Conservation (phyloP, 1,140 invertebrate species). For the Kradibia gibbosae region DNA sequence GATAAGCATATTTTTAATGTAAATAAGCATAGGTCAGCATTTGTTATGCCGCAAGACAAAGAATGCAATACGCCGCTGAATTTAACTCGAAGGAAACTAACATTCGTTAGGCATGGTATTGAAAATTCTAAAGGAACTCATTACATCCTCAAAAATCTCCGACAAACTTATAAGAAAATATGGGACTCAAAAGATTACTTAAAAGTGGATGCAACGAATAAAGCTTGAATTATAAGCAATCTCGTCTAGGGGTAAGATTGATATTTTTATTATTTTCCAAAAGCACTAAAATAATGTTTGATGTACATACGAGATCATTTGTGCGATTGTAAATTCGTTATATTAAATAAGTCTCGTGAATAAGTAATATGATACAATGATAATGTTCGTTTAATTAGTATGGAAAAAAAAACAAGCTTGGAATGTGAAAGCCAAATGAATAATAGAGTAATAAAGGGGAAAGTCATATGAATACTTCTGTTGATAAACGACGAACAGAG, state of each 20-base stretch:
- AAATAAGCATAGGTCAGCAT: constrained; percentile 71
- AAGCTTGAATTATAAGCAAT: neutral
- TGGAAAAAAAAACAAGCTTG: no score
- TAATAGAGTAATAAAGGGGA: no score
- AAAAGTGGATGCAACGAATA: neutral
- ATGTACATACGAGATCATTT: no score
- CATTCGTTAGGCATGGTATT: constrained; percentile 46
- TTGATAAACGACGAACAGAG: no score
- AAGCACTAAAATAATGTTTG: no score
- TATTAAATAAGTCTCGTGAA: no score
- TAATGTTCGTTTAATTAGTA: no score
- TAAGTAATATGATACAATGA: no score
- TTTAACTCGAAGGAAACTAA: constrained; percentile 55
- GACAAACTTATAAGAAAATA: constrained; percentile 55
- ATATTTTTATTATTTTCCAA: neutral
- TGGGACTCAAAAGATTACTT: neutral
- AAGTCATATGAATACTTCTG: no score
- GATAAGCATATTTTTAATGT: constrained; percentile 64
- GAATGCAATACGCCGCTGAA: constrained; percentile 65
- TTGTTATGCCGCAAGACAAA: constrained; percentile 71
- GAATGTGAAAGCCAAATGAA: no score
- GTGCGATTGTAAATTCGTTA: no score
- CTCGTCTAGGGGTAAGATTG: neutral
- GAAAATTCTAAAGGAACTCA: constrained; percentile 66
- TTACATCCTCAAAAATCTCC: constrained; percentile 71